Conservation (phyloP, 2,797 vertebrate species). For the Cyclura pinguis region DNA sequence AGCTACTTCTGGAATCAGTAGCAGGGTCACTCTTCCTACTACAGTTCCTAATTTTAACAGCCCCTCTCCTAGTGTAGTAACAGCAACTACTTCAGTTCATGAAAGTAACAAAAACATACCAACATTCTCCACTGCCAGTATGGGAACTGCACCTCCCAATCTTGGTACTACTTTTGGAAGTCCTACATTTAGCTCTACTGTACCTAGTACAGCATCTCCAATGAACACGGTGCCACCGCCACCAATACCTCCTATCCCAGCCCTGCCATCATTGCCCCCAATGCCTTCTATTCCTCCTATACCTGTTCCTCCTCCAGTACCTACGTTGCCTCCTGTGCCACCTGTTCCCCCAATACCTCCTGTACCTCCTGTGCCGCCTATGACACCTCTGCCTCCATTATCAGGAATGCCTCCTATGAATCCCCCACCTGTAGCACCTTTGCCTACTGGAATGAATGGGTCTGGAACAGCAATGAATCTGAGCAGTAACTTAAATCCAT, state of each 20-base stretch:
- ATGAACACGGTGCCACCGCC: slow-evolving; percentile 92
- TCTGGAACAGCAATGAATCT: slow-evolving; percentile 89
- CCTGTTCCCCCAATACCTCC: slow-evolving; percentile 89
- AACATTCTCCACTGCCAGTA: slow-evolving; percentile 86
- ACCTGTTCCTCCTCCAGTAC: slow-evolving; percentile 92
- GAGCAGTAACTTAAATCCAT: slow-evolving; percentile 88
- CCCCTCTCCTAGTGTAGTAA: slow-evolving; percentile 87
- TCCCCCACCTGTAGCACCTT: slow-evolving; percentile 91
- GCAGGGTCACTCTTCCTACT: slow-evolving; percentile 87
- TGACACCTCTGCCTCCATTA: slow-evolving; percentile 92
- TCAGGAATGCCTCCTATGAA: slow-evolving; percentile 94
- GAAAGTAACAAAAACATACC: slow-evolving; percentile 91
- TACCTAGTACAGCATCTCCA: slow-evolving; percentile 90
- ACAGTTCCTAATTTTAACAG: slow-evolving; percentile 91
- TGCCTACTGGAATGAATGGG: slow-evolving; percentile 87
- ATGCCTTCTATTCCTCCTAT: slow-evolving; percentile 93
- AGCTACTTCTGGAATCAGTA: slow-evolving; percentile 86
- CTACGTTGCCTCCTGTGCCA: slow-evolving; percentile 91
- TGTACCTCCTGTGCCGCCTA: slow-evolving; percentile 90
- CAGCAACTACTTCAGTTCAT: slow-evolving; percentile 88
- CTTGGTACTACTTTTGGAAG: slow-evolving; percentile 91
- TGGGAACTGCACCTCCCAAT: slow-evolving; percentile 89
- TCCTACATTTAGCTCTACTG: slow-evolving; percentile 87
- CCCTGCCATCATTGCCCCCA: slow-evolving; percentile 91
- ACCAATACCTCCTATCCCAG: slow-evolving; percentile 90